Conservation (phyloP, 92 coral and sea anemone genomes). For the Phenganax subtilis region DNA sequence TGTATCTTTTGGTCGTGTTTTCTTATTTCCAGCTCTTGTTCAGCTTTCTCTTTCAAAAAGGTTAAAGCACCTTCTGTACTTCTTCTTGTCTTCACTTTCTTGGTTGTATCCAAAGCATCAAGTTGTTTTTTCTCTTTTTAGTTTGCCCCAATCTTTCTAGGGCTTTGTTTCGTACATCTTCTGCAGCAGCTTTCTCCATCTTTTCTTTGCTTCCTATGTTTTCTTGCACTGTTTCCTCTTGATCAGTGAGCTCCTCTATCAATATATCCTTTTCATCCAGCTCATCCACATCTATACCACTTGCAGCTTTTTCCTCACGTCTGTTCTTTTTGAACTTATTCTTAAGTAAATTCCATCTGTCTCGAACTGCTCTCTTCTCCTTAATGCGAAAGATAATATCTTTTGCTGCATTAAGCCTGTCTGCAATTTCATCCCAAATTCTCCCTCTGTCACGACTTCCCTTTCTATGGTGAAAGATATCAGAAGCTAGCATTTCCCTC, state of each 20-base stretch:
- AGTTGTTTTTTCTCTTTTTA: slow-evolving; percentile 35
- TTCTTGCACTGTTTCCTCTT: slow-evolving; percentile 28
- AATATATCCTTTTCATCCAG: slow-evolving; percentile 39
- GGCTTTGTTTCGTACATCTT: slow-evolving; percentile 43
- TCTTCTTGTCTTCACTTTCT: slow-evolving; percentile 30
- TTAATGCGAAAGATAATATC: slow-evolving; percentile 31
- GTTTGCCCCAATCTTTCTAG: slow-evolving; percentile 41
- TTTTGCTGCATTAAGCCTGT: slow-evolving; percentile 40
- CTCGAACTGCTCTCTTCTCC: slow-evolving; percentile 43
- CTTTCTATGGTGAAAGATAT: slow-evolving; percentile 37
- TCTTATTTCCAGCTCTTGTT: slow-evolving; percentile 42
- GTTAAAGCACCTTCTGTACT: slow-evolving; percentile 42
- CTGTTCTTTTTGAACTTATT: slow-evolving; percentile 39
- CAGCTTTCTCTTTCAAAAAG: slow-evolving; percentile 37
- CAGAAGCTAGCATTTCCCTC: slow-evolving; percentile 41
- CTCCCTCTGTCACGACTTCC: slow-evolving; percentile 44
- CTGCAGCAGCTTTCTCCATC: slow-evolving; percentile 42
- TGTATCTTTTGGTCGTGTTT: slow-evolving; percentile 37
- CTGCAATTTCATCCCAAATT: slow-evolving; percentile 46
- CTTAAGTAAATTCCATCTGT: slow-evolving; percentile 44
- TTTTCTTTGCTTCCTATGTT: slow-evolving; percentile 17
- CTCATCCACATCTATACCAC: slow-evolving; percentile 47
- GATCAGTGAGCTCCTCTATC: slow-evolving; percentile 40
- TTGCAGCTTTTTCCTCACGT: slow-evolving; percentile 38
- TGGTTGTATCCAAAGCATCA: slow-evolving; percentile 14